Percentiles rank a stretch among this genome's conserved stretches.
phyloP scores from a whole-genome alignment of 2,888 invertebrate genomes.

The Dynastes grantii region DNA sequence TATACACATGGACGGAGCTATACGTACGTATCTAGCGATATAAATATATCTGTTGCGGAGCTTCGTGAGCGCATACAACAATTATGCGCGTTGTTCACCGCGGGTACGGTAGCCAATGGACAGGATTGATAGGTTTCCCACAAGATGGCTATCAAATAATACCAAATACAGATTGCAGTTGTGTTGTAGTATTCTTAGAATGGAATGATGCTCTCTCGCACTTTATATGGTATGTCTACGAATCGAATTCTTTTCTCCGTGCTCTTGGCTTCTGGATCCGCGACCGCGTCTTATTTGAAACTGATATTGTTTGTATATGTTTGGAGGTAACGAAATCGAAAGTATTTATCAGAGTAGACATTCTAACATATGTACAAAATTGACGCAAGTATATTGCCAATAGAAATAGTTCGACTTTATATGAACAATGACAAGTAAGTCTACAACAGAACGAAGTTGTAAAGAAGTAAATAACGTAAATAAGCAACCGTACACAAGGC shows the following conservation, averaged over 20 bases:
- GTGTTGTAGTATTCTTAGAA: conserved; percentile 62
- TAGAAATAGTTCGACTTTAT: no score
- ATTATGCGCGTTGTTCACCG: conserved; percentile 44
- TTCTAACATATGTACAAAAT: no score
- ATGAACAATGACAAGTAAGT: no score
- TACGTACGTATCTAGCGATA: conserved; percentile 5
- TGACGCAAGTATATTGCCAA: no score
- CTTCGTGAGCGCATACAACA: conserved; percentile 44
- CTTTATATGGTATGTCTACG: conserved; percentile 66
- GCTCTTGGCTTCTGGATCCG: conserved; percentile 52
- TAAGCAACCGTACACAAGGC: no score
- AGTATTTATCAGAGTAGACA: no score
- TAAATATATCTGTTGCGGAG: conserved; percentile 35
- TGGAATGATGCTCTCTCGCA: conserved; percentile 62
- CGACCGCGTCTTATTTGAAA: conserved; percentile 18
- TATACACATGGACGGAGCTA: conserved; percentile 2
- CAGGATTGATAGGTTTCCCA: conserved; percentile 66
- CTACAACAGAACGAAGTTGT: no score
- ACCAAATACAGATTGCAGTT: conserved; percentile 67
- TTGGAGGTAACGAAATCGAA: background rate
- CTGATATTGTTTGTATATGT: conserved; percentile 13
- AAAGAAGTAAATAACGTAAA: no score
- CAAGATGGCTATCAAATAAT: conserved; percentile 69
- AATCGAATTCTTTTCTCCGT: conserved; percentile 29
- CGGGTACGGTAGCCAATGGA: conserved; percentile 42